Percentiles rank a stretch among this genome's conserved stretches.
Evolutionary conservation across 2,113 vertebrate genomes (phyloP).

Genomic region (Colius striatus): DNA sequence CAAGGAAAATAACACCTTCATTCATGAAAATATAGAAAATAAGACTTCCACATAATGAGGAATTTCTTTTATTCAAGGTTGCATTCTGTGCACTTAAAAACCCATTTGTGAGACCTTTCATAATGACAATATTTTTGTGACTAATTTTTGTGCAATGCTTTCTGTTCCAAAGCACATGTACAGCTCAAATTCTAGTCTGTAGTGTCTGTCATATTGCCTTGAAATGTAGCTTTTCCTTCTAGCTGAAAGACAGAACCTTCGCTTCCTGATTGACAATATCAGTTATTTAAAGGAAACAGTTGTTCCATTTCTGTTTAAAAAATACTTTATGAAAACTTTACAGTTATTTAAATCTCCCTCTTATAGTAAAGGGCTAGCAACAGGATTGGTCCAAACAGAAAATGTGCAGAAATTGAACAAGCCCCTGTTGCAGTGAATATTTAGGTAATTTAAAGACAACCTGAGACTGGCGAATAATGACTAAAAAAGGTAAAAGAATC

Average conservation of each 20-base stretch:
- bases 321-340: not conserved
- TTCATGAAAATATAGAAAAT: not conserved
- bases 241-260: not conserved
- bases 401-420: not conserved
- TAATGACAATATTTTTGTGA: not conserved
- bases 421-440: not conserved
- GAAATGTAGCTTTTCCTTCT: not conserved
- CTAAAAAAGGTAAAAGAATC: not conserved
- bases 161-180: not conserved
- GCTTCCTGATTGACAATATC: not conserved
- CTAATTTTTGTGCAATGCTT: not conserved
- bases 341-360: not conserved
- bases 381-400: not conserved
- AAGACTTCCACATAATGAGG: not conserved
- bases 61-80: not conserved
- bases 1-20: not conserved
- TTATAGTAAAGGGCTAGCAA: not conserved
- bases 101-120: not conserved
- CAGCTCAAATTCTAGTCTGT: not conserved
- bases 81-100: not conserved
- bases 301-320: not conserved
- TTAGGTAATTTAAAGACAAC: not conserved
- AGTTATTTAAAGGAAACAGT: not conserved
- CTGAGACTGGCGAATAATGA: not conserved
- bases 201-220: not conserved